Conservation (phyloP, 1,140 invertebrate species). For the Drosophila tani region DNA sequence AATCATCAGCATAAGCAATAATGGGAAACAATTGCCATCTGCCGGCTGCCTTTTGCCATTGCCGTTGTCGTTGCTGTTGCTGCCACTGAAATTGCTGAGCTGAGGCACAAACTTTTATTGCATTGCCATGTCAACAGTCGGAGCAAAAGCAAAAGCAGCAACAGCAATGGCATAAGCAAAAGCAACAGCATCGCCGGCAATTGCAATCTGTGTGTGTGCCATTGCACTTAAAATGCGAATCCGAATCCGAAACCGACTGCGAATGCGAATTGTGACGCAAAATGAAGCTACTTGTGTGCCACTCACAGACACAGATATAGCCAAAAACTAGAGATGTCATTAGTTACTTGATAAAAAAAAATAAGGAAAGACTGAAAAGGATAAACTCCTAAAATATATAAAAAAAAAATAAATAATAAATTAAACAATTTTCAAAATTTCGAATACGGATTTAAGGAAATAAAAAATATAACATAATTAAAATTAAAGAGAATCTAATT, state of each 20-base stretch:
- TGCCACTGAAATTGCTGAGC: constrained; percentile 68
- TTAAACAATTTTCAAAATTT: too few relatives aligned
- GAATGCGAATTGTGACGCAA: constrained; percentile 76
- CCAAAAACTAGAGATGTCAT: constrained; percentile 6
- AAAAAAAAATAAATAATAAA: too few relatives aligned
- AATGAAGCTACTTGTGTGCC: constrained; percentile 81
- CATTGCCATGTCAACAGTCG: constrained; percentile 80
- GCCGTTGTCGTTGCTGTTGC: constrained; percentile 15
- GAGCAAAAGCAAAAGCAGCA: constrained; percentile 17
- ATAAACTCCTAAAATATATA: neutral
- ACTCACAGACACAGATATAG: constrained; percentile 40
- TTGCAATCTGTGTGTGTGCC: constrained; percentile 64
- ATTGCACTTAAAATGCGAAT: constrained; percentile 79
- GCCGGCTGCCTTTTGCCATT: constrained; percentile 33
- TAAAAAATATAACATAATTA: neutral
- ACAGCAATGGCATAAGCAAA: constrained; percentile 8
- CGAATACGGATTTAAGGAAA: neutral
- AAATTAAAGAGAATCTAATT: too few relatives aligned
- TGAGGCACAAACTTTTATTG: constrained; percentile 77
- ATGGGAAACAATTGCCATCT: constrained; percentile 80
- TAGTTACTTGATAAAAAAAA: neutral
- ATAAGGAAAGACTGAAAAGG: neutral
- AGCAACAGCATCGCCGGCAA: constrained; percentile 44
- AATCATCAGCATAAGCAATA: constrained; percentile 82
- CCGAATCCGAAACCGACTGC: constrained; percentile 47